Evolutionary conservation across 2,888 invertebrate species (phyloP).

Genomic region (Eudasyphora cyanicolor): DNA sequence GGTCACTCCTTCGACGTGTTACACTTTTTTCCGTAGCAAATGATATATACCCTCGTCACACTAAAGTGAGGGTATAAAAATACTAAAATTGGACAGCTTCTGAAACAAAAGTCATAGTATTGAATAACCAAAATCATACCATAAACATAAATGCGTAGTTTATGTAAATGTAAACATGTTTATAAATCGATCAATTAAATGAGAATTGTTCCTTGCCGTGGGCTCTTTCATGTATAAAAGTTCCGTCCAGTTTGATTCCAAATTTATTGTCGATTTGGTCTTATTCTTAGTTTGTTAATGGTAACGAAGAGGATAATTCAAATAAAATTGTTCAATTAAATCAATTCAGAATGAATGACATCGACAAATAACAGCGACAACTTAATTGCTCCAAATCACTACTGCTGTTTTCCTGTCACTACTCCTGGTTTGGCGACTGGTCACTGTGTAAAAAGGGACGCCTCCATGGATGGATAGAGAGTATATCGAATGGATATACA

Average conservation of each 20-base stretch:
- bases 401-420: conserved; percentile 14
- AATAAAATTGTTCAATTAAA: conserved; percentile 51
- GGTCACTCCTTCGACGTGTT: too few relatives aligned
- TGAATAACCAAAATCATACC: too few relatives aligned
- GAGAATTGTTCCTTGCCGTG: background rate
- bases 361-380: conserved; percentile 53
- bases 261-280: background rate
- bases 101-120: too few relatives aligned
- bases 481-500: background rate
- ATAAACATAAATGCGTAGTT: too few relatives aligned
- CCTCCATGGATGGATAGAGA: background rate
- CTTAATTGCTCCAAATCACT: conserved; percentile 51
- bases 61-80: too few relatives aligned
- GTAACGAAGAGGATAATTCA: conserved; percentile 30
- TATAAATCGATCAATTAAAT: background rate
- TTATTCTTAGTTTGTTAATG: background rate
- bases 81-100: too few relatives aligned
- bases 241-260: background rate
- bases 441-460: background rate
- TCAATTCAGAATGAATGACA: conserved; percentile 51
- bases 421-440: background rate
- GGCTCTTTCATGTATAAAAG: background rate
- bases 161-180: background rate
- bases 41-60: too few relatives aligned
- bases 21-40: too few relatives aligned